These are phyloP conservation scores for Etheostoma spectabile DNA, from an alignment of 2,113 vertebrate species.

Conservation along the genomic window DNA sequence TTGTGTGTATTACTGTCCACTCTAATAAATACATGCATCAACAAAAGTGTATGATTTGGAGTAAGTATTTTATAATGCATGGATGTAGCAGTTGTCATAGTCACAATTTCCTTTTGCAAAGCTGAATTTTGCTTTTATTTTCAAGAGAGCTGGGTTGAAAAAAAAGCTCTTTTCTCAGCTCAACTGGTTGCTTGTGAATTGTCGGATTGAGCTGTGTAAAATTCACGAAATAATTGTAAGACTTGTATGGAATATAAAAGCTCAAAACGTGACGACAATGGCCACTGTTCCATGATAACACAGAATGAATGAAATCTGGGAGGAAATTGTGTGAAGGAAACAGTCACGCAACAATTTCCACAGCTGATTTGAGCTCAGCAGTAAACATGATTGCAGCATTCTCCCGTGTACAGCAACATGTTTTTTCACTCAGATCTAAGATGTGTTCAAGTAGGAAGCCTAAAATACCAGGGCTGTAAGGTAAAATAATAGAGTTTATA, in stretches of 20 bases:
- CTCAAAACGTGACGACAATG: neutral
- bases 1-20: constrained; percentile 13
- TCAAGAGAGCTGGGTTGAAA: neutral
- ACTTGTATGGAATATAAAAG: neutral
- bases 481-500: neutral
- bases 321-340: constrained; percentile 9
- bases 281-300: constrained; percentile 1
- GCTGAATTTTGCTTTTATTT: neutral
- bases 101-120: neutral
- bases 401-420: constrained; percentile 4
- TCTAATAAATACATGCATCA: constrained; percentile 7
- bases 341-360: constrained; percentile 11
- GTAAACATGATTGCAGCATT: constrained; percentile 13
- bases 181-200: neutral
- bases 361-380: neutral
- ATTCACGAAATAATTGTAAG: neutral
- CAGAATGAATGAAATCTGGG: neutral
- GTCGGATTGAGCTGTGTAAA: neutral
- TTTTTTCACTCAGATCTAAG: constrained; percentile 14
- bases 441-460: neutral
- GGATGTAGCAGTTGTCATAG: neutral
- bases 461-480: neutral
- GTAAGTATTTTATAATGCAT: neutral
- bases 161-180: neutral
- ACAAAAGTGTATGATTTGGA: neutral